Evolutionary conservation across 2,113 vertebrate species (phyloP).

Genomic region (Uria lomvia): DNA sequence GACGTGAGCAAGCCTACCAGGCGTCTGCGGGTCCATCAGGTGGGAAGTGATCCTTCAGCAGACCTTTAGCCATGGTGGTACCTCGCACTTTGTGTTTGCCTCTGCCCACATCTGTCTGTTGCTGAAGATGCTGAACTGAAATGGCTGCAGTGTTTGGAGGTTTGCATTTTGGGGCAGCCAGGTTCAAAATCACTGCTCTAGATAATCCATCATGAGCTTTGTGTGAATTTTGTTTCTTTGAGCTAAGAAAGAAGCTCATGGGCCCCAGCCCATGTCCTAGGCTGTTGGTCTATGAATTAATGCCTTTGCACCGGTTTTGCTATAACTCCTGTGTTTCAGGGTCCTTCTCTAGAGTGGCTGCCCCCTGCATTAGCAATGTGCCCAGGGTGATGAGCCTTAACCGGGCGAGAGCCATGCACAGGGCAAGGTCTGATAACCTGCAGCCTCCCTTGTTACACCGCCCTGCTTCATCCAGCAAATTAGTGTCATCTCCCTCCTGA

Average conservation of each 20-base stretch:
- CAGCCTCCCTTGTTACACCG: not conserved
- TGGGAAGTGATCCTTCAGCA: not conserved
- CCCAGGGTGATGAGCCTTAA: too few species aligned
- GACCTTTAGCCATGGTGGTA: not conserved
- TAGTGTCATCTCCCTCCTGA: not conserved
- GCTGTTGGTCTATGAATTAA: not conserved
- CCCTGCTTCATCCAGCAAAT: not conserved
- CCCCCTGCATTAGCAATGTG: not conserved
- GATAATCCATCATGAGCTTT: not conserved
- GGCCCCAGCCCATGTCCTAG: not conserved
- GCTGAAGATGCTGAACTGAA: not conserved
- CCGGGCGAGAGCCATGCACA: not conserved
- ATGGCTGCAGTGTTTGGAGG: not conserved
- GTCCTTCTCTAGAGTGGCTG: not conserved
- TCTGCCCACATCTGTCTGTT: not conserved
- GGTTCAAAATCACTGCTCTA: not conserved
- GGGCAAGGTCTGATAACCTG: not conserved
- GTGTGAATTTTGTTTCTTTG: not conserved
- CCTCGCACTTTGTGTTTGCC: not conserved
- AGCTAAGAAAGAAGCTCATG: too few species aligned
- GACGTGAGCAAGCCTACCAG: not conserved
- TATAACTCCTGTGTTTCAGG: not conserved
- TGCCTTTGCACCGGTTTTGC: not conserved
- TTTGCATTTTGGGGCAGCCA: not conserved
- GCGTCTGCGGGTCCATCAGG: not conserved